Conservation (phyloP, 2,797 vertebrate species). For the Rhincodon typus region DNA sequence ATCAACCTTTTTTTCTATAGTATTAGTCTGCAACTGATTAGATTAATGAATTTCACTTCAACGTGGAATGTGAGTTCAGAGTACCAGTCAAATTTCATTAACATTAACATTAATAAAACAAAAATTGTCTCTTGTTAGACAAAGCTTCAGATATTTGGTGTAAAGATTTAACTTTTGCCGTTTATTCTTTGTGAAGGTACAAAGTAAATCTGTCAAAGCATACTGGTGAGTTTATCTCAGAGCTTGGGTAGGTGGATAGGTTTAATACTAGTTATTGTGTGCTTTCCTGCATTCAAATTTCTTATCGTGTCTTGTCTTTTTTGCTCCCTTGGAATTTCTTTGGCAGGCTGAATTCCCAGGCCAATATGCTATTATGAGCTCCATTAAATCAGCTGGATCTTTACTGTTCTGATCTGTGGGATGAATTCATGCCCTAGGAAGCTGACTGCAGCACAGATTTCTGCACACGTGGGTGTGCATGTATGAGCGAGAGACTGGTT, state of each 20-base stretch:
- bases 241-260: background rate
- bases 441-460: background rate
- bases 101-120: background rate
- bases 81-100: too few species aligned
- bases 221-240: background rate
- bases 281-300: background rate
- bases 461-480: background rate
- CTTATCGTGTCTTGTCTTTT: background rate
- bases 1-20: background rate
- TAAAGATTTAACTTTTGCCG: background rate
- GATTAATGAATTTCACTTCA: too few species aligned
- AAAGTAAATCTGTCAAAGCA: background rate
- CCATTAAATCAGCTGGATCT: background rate
- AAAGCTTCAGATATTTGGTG: background rate
- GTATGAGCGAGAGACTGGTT: background rate
- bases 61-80: too few species aligned
- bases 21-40: background rate
- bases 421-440: background rate
- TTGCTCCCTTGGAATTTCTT: background rate
- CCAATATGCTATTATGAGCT: background rate
- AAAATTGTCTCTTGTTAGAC: background rate
- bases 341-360: background rate
- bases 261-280: background rate
- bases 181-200: background rate
- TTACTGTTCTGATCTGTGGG: background rate